These are phyloP conservation scores for Microcebus murinus DNA, from an alignment of 2,113 vertebrate genomes.

Conservation along the genomic window DNA sequence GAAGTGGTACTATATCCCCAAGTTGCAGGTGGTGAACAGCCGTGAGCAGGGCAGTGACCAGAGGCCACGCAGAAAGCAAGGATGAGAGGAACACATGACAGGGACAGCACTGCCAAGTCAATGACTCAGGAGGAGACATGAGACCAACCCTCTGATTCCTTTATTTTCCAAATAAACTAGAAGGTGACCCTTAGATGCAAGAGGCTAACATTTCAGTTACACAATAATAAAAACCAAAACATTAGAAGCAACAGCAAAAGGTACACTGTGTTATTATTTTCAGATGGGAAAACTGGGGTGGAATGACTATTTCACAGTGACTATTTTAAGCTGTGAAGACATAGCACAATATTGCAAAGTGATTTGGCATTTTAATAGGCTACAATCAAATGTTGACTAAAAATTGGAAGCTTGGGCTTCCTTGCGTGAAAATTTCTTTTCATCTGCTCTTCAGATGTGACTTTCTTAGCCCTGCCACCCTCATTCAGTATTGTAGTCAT, in stretches of 20 bases:
- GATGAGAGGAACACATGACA: not conserved
- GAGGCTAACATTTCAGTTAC: slow-evolving; percentile 54
- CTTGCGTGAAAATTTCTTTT: slow-evolving; percentile 46
- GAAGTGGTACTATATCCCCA: not conserved
- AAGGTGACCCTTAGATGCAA: slow-evolving; percentile 43
- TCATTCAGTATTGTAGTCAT: slow-evolving; percentile 12
- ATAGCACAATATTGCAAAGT: slow-evolving; percentile 55
- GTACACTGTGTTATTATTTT: slow-evolving; percentile 68
- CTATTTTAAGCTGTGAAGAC: slow-evolving; percentile 70
- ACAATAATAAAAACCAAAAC: slow-evolving; percentile 53
- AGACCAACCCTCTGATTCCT: slow-evolving; percentile 28
- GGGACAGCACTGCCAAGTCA: not conserved
- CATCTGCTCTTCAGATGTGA: slow-evolving; percentile 69
- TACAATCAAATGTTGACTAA: slow-evolving; percentile 71
- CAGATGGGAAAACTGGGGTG: slow-evolving; percentile 45
- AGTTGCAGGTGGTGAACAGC: not conserved
- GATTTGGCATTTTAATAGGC: slow-evolving; percentile 72
- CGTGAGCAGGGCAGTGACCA: not conserved
- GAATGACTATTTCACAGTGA: slow-evolving; percentile 36
- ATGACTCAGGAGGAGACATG: slow-evolving; percentile 59
- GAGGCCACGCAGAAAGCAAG: not conserved
- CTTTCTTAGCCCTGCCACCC: slow-evolving; percentile 20
- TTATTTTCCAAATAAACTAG: slow-evolving; percentile 70
- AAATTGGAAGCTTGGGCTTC: slow-evolving; percentile 58
- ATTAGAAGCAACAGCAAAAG: slow-evolving; percentile 60